A percentile compares a stretch with the other conserved stretches of the same genome.
Evolutionary conservation across 2,888 invertebrate genomes (phyloP).

Genomic region (Nezara viridula): DNA sequence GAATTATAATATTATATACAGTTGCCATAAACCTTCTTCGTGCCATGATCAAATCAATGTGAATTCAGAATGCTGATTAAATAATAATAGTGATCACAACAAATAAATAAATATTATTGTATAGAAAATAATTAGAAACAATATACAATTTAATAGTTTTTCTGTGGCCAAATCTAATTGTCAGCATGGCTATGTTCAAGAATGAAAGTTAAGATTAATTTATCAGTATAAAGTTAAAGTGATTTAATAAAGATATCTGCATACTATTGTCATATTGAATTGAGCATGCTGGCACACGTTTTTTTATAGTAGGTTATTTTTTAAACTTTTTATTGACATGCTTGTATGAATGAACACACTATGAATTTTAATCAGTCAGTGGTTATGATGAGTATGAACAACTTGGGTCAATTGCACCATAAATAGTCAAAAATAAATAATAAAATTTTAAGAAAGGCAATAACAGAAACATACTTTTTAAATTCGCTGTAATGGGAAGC

Average conservation of each 20-base stretch:
- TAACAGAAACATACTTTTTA: conserved; percentile 29
- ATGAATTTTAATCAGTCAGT: not conserved
- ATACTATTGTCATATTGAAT: not conserved
- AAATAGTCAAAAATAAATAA: not conserved
- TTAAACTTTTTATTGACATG: not conserved
- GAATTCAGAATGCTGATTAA: not conserved
- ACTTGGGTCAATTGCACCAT: conserved; percentile 46
- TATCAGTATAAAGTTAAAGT: not conserved
- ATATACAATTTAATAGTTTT: not conserved
- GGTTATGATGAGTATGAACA: not conserved
- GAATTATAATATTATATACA: conserved; percentile 24
- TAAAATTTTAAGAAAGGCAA: not conserved
- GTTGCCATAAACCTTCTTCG: not conserved
- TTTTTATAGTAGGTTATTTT: not conserved
- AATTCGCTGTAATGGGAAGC: not conserved
- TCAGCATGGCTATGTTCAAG: not conserved
- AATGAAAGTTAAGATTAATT: not conserved
- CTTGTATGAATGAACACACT: not conserved
- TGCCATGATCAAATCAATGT: not conserved
- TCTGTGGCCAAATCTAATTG: not conserved
- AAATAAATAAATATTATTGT: not conserved
- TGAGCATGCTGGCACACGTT: not conserved
- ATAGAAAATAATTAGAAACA: not conserved
- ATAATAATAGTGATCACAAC: not conserved
- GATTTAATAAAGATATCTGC: not conserved